Evolutionary conservation across 2,888 invertebrate species (phyloP), one percentile per base, ranked within the genome.

Genomic region (Cheiracanthium punctorium): DNA sequence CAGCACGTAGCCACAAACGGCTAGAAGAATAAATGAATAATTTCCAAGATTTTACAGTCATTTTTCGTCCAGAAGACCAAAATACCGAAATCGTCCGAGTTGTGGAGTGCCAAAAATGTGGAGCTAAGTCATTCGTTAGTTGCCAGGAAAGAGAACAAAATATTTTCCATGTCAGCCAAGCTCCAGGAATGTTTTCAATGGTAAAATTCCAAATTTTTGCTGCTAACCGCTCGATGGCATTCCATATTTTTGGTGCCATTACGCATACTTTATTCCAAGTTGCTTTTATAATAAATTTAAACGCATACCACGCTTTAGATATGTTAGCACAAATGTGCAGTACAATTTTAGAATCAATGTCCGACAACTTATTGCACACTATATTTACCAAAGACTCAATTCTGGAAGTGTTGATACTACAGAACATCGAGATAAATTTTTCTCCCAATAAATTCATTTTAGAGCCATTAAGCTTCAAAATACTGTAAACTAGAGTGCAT

Each of bases 131-230:
- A 30, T 52, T 67, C 1, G 32, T n/a, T 7, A 69, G 24, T 12
- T 73, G 17, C 77, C 77, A 84, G 7, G 33, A 52, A 24, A 7
- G 7, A 2, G 52, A 33, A 32, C 52, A 79, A 5, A 48, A n/a
- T 0, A 0, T 20, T 64, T 84, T 84, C 14, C 65, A 58, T 12
- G 29, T 20, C 14, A n/a, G n/a, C 84, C 84, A 84, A 20, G 65
- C 14, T 30, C 69, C 67, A 30, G 84, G 84, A 1, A 30, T n/a
- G 20, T 79, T 43, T 33, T 41, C 14, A 24, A 48, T 73, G 28
- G 30, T 58, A 7, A 79, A 67, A 7, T 29, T 14, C 73, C 77
- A 79, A 14, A 43, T 24, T 28, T 33, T 32, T 1, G 41, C 17
- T 43, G 69, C 41, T 20, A 43, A 10, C 0, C 37, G 1, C 30